Percentiles rank a stretch among this genome's conserved stretches.
phyloP scores from a whole-genome alignment of 1,140 invertebrate species.

The Trichonephila clavata region DNA sequence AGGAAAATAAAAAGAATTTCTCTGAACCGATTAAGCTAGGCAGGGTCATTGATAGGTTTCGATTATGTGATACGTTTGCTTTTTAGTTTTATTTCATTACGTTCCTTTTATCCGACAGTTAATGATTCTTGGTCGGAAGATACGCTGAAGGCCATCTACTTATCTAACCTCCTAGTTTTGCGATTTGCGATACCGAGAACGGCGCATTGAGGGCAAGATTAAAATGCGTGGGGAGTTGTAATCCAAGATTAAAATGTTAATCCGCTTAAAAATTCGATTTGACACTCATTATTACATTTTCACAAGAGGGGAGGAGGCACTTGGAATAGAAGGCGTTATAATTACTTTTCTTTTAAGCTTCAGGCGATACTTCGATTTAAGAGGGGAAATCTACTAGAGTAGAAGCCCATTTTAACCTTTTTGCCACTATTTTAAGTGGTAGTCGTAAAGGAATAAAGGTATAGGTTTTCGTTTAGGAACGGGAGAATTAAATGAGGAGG shows the following conservation, averaged over 20 bases:
- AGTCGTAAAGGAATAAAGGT: not conserved
- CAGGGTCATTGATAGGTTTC: not conserved
- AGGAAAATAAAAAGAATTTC: not conserved
- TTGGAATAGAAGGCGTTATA: not conserved
- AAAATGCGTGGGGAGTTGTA: not conserved
- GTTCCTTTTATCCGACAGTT: not conserved
- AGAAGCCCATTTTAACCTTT: not conserved
- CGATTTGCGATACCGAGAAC: not conserved
- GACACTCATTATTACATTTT: conserved; percentile 27
- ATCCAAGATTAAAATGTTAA: conserved; percentile 39
- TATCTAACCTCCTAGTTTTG: not conserved
- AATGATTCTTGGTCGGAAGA: not conserved
- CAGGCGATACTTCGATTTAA: conserved; percentile 3
- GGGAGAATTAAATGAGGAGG: not conserved
- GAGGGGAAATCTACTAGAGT: not conserved
- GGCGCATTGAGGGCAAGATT: not conserved
- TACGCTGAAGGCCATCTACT: not conserved
- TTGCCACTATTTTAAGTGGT: conserved; percentile 8
- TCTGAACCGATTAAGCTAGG: not conserved
- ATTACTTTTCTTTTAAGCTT: conserved; percentile 31
- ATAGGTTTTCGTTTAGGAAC: not conserved
- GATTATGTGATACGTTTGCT: not conserved
- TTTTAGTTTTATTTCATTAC: not conserved
- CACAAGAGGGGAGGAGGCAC: not conserved
- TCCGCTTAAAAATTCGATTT: conserved; percentile 41